A percentile compares a stretch with the other conserved stretches of the same genome.
Conservation (phyloP, 2,888 invertebrate species). For the Lepidocyrtinus sp. region DNA sequence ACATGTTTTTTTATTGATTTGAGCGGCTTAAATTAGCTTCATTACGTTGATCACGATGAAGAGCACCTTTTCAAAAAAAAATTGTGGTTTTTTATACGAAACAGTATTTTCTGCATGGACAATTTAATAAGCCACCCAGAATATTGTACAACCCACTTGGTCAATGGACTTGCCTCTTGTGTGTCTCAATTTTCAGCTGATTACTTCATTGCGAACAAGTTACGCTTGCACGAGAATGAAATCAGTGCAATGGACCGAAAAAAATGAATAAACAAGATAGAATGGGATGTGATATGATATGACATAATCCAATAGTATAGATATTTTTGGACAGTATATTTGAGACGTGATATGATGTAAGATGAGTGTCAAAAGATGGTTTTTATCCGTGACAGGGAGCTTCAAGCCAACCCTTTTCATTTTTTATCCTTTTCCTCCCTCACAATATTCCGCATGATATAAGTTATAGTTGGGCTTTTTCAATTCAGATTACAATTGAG, state of each 20-base stretch:
- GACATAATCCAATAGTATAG: background rate
- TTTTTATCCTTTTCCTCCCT: constrained; percentile 9
- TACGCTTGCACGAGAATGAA: background rate
- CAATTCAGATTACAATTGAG: background rate
- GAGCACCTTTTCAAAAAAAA: too few relatives aligned
- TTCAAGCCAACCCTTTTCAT: background rate
- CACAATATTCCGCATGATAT: background rate
- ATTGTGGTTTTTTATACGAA: too few relatives aligned
- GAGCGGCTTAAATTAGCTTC: constrained; percentile 11
- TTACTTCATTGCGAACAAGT: constrained; percentile 13
- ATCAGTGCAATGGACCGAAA: constrained; percentile 39
- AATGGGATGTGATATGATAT: too few relatives aligned
- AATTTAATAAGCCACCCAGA: too few relatives aligned
- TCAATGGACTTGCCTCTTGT: constrained; percentile 32
- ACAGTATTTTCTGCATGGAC: too few relatives aligned
- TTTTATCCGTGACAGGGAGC: too few relatives aligned
- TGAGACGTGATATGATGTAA: background rate
- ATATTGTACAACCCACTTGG: constrained; percentile 56
- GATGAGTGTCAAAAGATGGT: background rate
- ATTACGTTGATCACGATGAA: background rate
- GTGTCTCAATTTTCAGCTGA: constrained; percentile 15
- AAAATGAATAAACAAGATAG: constrained; percentile 19
- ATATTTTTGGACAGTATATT: background rate
- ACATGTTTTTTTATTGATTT: constrained; percentile 3
- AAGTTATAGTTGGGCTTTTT: background rate